Base-by-base conservation (phyloP, 1,140 invertebrate species). In the Caenorhabditis inopinata region DNA sequence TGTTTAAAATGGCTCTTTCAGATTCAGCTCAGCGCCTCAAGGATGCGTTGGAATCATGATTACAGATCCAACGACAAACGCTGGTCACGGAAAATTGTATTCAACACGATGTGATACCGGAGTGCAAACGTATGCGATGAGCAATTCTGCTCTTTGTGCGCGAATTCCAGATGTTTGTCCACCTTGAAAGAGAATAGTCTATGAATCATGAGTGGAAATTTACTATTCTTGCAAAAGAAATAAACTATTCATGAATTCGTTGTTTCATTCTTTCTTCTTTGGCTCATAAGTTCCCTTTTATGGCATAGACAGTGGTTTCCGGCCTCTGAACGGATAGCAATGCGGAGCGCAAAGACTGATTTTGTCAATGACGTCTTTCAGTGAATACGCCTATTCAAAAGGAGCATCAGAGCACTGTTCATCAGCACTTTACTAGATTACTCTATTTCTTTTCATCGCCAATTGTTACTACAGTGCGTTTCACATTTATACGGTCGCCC, bases 241-340 rank as follows among this genome's bases (percentile, higher is more conserved):
- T 68, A 68, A 38, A 38, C 58, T 7, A 68, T 68, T 68, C 58
- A 68, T 68, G 51, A 58, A 58, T 58, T 58, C 29, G 51, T 58
- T 58, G 29, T 58, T 58, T 32, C 16, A 32, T 7, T 23, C 27
- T 29, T 58, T 23, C 48, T 51, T 12, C 4, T 51, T 12, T n/a
- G n/a, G 48, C 25, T 21, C 25, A 51, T 14, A 68, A 68, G 32
- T 68, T 29, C 58, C 58, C 25, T 38, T 68, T 68, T 68, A 68
- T 25, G 58, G 38, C 32, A 32, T 9, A 12, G 32, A 68, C 58
- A 68, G 38, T 68, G 58, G 58, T 68, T 68, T n/a, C 38, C 38
- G 58, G 58, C 21, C 58, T 38, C 23, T 68, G 58, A 32, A 38
- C 42, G 58, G 32, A 6, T 58, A 11, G 51, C 51, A 58, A 58